Percentiles rank a stretch among this genome's conserved stretches.
Conservation (phyloP, 64 coral and sea anemone genomes). For the Stichodactyla helianthus region DNA sequence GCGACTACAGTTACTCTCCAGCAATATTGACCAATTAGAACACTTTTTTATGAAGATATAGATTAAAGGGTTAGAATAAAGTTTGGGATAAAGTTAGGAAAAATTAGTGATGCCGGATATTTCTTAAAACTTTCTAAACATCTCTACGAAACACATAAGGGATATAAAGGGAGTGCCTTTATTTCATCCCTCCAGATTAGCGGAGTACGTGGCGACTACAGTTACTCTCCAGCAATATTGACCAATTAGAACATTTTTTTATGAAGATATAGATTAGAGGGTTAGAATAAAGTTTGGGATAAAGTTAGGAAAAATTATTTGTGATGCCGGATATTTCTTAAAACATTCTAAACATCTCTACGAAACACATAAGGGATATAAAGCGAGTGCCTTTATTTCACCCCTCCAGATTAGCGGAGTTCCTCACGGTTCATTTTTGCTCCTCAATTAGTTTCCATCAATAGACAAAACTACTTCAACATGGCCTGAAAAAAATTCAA, state of each 20-base stretch:
- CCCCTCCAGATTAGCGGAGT: neutral
- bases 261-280: neutral
- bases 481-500: neutral
- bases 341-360: too few relatives aligned
- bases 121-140: too few relatives aligned
- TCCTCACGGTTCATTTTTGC: neutral
- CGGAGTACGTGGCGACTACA: constrained; percentile 51
- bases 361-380: too few relatives aligned
- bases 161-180: too few relatives aligned
- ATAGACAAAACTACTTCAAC: neutral
- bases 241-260: constrained; percentile 26
- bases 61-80: neutral
- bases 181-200: neutral
- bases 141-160: too few relatives aligned
- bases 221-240: constrained; percentile 68
- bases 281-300: neutral
- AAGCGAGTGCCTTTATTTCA: too few relatives aligned
- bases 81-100: neutral
- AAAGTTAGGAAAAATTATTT: too few relatives aligned
- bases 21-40: constrained; percentile 69
- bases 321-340: too few relatives aligned
- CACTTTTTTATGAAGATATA: neutral
- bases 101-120: too few relatives aligned
- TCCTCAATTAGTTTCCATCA: neutral
- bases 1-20: constrained; percentile 54